These are phyloP conservation scores for Cynopterus sphinx DNA, from an alignment of 2,797 vertebrate genomes.

Conservation along the genomic window DNA sequence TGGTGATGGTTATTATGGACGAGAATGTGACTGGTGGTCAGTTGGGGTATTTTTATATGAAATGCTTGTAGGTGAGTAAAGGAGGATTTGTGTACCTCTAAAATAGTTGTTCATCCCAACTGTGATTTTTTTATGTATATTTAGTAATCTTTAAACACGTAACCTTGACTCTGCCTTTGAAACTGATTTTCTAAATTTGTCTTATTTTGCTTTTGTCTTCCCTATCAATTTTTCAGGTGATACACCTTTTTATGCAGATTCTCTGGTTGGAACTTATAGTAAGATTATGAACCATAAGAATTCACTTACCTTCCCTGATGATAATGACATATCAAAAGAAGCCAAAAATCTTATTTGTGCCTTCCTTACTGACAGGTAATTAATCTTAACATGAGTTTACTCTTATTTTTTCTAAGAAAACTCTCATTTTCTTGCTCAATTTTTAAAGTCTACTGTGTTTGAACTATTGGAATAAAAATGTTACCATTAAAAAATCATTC, in stretches of 20 bases:
- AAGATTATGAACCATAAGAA: conserved; percentile 99
- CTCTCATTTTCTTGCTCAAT: conserved; percentile 10
- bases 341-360: conserved; percentile 99
- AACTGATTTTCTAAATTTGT: conserved; percentile 28
- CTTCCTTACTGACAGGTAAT: conserved; percentile 97
- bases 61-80: conserved; percentile 98
- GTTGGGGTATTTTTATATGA: conserved; percentile 99
- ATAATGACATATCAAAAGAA: conserved; percentile 98
- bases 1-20: conserved; percentile 97
- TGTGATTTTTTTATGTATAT: conserved; percentile 53
- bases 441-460: conserved; percentile 2
- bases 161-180: conserved; percentile 20
- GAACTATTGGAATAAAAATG: conserved; percentile 35
- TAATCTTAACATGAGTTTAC: conserved; percentile 47
- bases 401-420: neutral
- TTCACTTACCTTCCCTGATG: conserved; percentile 96
- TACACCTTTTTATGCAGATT: conserved; percentile 99
- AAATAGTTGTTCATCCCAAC: neutral
- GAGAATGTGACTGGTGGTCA: conserved; percentile 99
- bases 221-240: conserved; percentile 89
- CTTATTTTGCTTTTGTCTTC: conserved; percentile 56
- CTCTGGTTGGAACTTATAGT: conserved; percentile 98
- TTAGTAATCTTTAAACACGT: neutral
- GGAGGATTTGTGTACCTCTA: neutral
- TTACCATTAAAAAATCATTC: neutral